Conservation (phyloP, 2,797 vertebrate genomes). For the Sphenodon punctatus region DNA sequence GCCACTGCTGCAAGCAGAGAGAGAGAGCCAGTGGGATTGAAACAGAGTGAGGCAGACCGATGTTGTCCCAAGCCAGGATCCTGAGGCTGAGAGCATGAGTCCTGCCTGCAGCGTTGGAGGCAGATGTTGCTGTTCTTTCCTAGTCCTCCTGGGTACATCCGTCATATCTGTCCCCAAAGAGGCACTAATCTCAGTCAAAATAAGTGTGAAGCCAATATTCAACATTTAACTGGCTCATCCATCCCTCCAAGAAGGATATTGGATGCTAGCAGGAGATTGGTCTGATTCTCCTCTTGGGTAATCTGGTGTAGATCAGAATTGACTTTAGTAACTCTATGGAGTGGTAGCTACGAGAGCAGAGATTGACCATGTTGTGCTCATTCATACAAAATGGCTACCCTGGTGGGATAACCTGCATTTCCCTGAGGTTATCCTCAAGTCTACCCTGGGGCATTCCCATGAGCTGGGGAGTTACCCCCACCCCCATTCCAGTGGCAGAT, state of each 20-base stretch:
- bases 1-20: not conserved
- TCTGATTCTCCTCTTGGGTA: not conserved
- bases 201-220: not conserved
- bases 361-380: too few species aligned
- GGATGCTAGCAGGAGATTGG: not conserved
- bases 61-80: constrained; percentile 53
- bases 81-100: constrained; percentile 35
- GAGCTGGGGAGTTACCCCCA: too few species aligned
- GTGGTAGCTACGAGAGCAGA: too few species aligned
- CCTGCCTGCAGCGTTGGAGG: constrained; percentile 29
- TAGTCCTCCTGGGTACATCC: not conserved
- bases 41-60: constrained; percentile 24
- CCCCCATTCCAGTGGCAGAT: too few species aligned
- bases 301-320: not conserved
- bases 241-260: fast-evolving
- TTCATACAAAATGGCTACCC: too few species aligned
- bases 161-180: not conserved
- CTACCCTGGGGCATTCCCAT: too few species aligned
- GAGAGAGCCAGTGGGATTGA: constrained; percentile 25
- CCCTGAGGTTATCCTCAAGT: too few species aligned
- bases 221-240: not conserved
- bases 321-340: too few species aligned
- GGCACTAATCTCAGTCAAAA: not conserved
- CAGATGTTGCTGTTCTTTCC: constrained; percentile 50
- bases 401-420: too few species aligned